Conservation (phyloP, 30 jellyfish, hydroid and myxozoan species). For the Calvadosia cruxmelitensis region DNA sequence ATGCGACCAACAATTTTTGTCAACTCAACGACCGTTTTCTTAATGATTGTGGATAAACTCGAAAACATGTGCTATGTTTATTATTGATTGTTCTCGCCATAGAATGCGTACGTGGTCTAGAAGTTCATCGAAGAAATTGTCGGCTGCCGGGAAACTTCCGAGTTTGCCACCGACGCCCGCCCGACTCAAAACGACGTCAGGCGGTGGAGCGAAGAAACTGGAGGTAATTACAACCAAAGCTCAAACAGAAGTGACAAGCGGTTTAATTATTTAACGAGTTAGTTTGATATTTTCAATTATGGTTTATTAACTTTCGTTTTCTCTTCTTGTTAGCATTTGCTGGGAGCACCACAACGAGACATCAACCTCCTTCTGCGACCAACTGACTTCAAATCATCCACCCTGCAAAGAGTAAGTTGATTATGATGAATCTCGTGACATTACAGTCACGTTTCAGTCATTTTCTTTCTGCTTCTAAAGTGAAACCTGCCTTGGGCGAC, state of each 20-base stretch:
- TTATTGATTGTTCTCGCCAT: not conserved
- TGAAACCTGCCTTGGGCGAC: too few relatives aligned
- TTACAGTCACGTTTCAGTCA: too few relatives aligned
- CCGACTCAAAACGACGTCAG: slow-evolving; percentile 65
- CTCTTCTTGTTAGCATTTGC: slow-evolving; percentile 42
- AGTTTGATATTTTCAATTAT: too few relatives aligned
- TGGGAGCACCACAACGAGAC: slow-evolving; percentile 92
- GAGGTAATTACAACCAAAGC: slow-evolving; percentile 26
- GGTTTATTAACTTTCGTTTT: too few relatives aligned
- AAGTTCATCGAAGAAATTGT: slow-evolving; percentile 53
- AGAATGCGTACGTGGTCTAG: slow-evolving; percentile 92
- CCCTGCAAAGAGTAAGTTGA: slow-evolving; percentile 78
- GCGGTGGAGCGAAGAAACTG: slow-evolving; percentile 95
- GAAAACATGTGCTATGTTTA: too few relatives aligned
- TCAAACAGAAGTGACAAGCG: too few relatives aligned
- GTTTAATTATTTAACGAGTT: too few relatives aligned
- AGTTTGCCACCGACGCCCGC: slow-evolving; percentile 79
- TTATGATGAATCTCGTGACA: too few relatives aligned
- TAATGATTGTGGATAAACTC: too few relatives aligned
- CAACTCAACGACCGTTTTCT: too few relatives aligned
- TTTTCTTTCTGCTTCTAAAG: too few relatives aligned
- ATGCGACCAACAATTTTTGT: too few relatives aligned
- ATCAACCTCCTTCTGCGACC: slow-evolving; percentile 85
- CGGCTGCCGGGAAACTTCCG: slow-evolving; percentile 40
- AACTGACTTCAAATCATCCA: slow-evolving; percentile 51